phyloP scores from a whole-genome alignment of 2,888 invertebrate genomes.

The Cosmia pyralina region DNA sequence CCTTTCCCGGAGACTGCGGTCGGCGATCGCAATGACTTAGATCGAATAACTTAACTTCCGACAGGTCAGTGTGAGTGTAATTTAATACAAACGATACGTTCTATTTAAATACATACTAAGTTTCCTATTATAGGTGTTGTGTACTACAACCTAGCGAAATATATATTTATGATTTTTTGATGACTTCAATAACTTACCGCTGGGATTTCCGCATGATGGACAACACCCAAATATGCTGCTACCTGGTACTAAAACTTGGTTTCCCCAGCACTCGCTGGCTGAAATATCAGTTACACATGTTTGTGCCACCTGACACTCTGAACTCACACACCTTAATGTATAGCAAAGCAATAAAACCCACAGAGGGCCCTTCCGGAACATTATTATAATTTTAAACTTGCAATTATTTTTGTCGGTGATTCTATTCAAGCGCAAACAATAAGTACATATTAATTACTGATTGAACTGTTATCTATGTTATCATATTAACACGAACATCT shows the following conservation, averaged over 20 bases:
- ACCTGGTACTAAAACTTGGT: slow-evolving; percentile 73
- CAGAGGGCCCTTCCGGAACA: slow-evolving; percentile 50
- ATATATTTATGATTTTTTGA: neutral
- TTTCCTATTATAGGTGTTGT: neutral
- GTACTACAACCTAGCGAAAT: neutral
- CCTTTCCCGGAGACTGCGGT: slow-evolving; percentile 76
- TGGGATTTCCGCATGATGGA: slow-evolving; percentile 78
- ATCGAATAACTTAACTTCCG: slow-evolving; percentile 70
- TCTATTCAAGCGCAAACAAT: slow-evolving; percentile 66
- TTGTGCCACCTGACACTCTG: slow-evolving; percentile 78
- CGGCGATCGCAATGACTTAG: slow-evolving; percentile 67
- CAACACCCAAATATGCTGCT: slow-evolving; percentile 82
- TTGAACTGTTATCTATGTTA: slow-evolving; percentile 66
- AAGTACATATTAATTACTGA: slow-evolving; percentile 72
- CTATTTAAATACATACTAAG: slow-evolving; percentile 20
- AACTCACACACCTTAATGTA: slow-evolving; percentile 58
- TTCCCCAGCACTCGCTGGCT: slow-evolving; percentile 72
- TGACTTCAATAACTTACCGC: slow-evolving; percentile 22
- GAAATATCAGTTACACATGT: slow-evolving; percentile 82
- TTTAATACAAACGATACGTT: slow-evolving; percentile 58
- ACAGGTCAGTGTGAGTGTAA: slow-evolving; percentile 66
- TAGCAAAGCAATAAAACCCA: slow-evolving; percentile 60
- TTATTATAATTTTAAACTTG: slow-evolving; percentile 33
- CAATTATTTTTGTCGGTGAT: slow-evolving; percentile 47
- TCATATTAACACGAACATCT: slow-evolving; percentile 74